Evolutionary conservation across 2,888 invertebrate genomes (phyloP).

Genomic region (Odontocolon sp.): DNA sequence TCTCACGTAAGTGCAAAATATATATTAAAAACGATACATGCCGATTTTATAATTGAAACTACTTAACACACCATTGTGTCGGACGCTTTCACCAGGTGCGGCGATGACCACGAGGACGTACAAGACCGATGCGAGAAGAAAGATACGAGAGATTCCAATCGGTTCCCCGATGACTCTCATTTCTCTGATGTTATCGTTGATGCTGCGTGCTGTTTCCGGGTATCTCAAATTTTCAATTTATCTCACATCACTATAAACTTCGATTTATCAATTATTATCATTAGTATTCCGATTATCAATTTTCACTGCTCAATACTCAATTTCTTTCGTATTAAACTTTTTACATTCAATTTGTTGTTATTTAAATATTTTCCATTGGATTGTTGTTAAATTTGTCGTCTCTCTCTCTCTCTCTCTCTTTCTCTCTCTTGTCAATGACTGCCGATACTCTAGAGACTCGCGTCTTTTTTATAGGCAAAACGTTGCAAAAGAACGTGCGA

Average conservation of each 20-base stretch:
- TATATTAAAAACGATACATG: conserved; percentile 13
- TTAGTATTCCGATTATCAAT: not conserved
- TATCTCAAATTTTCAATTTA: not conserved
- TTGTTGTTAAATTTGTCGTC: not conserved
- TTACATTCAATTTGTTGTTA: not conserved
- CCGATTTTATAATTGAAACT: conserved; percentile 17
- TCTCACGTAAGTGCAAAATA: not conserved
- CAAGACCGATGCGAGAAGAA: conserved; percentile 4
- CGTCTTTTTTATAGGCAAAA: conserved; percentile 56
- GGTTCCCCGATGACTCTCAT: conserved; percentile 4
- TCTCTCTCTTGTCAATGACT: conserved; percentile 27
- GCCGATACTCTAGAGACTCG: conserved; percentile 30
- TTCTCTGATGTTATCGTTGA: not conserved
- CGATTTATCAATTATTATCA: not conserved
- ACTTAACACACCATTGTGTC: conserved; percentile 44
- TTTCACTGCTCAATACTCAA: not conserved
- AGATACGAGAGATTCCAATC: not conserved
- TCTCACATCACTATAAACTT: not conserved
- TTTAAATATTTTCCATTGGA: not conserved
- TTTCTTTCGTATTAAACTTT: not conserved
- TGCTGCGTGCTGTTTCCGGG: not conserved
- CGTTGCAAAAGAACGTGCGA: conserved; percentile 53
- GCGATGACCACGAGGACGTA: not conserved
- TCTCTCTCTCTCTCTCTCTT: too few relatives aligned
- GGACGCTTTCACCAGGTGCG: conserved; percentile 30